phyloP scores from a whole-genome alignment of 2,113 vertebrate genomes.

The Oncorhynchus masou region DNA sequence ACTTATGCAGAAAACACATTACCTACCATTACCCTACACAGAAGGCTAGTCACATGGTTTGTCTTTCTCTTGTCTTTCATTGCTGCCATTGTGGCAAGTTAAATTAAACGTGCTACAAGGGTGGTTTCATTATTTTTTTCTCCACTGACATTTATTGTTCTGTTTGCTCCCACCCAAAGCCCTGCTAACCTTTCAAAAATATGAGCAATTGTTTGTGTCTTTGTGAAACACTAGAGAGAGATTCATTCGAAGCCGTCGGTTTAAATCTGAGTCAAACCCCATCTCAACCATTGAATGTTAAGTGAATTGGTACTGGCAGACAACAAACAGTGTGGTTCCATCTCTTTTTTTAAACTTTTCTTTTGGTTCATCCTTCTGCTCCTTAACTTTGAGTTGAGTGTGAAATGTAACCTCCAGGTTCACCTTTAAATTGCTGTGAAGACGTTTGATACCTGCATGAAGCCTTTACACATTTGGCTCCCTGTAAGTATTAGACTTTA shows the following conservation, averaged over 20 bases:
- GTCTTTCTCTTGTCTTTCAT: not conserved
- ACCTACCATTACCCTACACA: conserved; percentile 32
- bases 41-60: not conserved
- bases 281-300: conserved; percentile 19
- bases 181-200: conserved; percentile 18
- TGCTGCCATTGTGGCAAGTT: not conserved
- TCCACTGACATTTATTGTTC: conserved; percentile 37
- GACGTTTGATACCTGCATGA: conserved; percentile 44
- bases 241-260: conserved; percentile 16
- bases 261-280: conserved; percentile 50
- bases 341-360: conserved; percentile 22
- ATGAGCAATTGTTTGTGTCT: conserved; percentile 26
- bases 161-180: conserved; percentile 7
- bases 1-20: conserved; percentile 42
- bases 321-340: conserved; percentile 42
- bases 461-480: conserved; percentile 54
- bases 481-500: conserved; percentile 62
- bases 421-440: conserved; percentile 56
- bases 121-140: not conserved
- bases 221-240: conserved; percentile 27
- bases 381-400: conserved; percentile 23
- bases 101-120: not conserved
- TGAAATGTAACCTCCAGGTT: conserved; percentile 63
- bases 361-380: conserved; percentile 22
- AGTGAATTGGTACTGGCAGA: conserved; percentile 25